Base-by-base conservation (phyloP, 2,113 vertebrate genomes). In the Merops nubicus region DNA sequence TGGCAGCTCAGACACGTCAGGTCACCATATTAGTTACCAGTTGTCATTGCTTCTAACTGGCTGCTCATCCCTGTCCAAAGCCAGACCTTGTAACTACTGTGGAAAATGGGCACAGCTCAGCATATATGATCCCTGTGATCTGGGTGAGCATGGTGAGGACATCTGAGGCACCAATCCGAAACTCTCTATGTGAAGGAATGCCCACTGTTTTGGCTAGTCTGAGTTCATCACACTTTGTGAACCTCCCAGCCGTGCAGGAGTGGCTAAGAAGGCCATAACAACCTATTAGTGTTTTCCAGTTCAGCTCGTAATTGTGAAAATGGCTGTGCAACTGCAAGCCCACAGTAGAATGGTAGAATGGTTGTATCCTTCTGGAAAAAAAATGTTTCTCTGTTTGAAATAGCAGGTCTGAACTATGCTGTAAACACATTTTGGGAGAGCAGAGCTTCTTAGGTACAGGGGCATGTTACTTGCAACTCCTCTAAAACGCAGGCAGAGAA, bases 101-200 rank as follows among this genome's bases (percentile, higher is more conserved):
- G 33, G 51, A 87, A 85, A 70, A 59, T 0, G 5, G 6, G 36
- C 15, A 43, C 4, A 70, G 15, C 28, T 86, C 22, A 40, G 42
- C 51, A 57, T 1, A 76, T n/a, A 25, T 62, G 45, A 74, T 59
- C 23, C 29, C 47, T 17, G 17, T 40, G 47, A 43, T 43, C 21
- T 20, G 10, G 7, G 34, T 53, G 34, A 92, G 34, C 13, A 5
- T 2, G 8, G 10, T 47, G n/a, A 68, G 56, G 74, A 54, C 12
- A 57, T 19, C 8, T 0, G 2, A 59, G 18, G 18, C 0, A 3
- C 9, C 3, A 6, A 6, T 15, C 1, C 15, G 64, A 81, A 91
- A 42, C 59, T 29, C 40, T 20, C 17, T 38, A 22, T 2, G 0
- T 19, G 45, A 56, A 57, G 23, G 26, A n/a, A 16, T 42, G 21